phyloP scores from a whole-genome alignment of 1,140 invertebrate species.

The Ptiloglossa arizonensis region DNA sequence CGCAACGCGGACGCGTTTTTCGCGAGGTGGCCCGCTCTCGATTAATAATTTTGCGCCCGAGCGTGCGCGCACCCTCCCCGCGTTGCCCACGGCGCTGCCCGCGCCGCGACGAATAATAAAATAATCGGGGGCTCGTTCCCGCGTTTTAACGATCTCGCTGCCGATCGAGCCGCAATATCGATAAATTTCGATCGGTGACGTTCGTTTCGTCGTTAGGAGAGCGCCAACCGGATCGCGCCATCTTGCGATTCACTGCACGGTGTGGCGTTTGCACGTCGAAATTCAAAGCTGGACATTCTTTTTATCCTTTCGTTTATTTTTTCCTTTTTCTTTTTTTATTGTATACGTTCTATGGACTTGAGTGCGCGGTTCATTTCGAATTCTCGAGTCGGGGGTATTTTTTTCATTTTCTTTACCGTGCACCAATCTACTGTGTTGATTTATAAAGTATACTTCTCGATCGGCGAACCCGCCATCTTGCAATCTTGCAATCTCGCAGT shows the following conservation, averaged over 20 bases:
- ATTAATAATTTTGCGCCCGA: constrained; percentile 54
- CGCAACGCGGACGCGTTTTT: constrained; percentile 42
- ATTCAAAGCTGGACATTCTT: too few species aligned
- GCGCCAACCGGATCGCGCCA: neutral
- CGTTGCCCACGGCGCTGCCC: neutral
- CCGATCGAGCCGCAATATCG: constrained; percentile 10
- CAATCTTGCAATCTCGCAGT: too few species aligned
- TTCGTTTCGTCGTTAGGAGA: constrained; percentile 16
- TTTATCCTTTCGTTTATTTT: too few species aligned
- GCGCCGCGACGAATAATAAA: constrained; percentile 39
- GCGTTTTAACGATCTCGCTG: constrained; percentile 5
- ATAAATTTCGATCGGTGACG: constrained; percentile 31
- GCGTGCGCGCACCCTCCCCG: constrained; percentile 16
- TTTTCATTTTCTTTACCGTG: too few species aligned
- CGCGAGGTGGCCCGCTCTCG: constrained; percentile 46
- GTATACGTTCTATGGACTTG: too few species aligned
- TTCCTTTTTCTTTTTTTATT: too few species aligned
- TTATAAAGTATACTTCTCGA: too few species aligned
- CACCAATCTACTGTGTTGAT: too few species aligned
- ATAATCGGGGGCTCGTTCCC: constrained; percentile 13
- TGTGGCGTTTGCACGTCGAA: too few species aligned
- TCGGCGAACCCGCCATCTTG: too few species aligned
- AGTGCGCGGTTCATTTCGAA: too few species aligned
- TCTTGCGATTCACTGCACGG: neutral
- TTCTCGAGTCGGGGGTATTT: too few species aligned